These are phyloP conservation scores for Alectoris magna DNA, from an alignment of 2,797 vertebrate genomes.

Conservation along the genomic window DNA sequence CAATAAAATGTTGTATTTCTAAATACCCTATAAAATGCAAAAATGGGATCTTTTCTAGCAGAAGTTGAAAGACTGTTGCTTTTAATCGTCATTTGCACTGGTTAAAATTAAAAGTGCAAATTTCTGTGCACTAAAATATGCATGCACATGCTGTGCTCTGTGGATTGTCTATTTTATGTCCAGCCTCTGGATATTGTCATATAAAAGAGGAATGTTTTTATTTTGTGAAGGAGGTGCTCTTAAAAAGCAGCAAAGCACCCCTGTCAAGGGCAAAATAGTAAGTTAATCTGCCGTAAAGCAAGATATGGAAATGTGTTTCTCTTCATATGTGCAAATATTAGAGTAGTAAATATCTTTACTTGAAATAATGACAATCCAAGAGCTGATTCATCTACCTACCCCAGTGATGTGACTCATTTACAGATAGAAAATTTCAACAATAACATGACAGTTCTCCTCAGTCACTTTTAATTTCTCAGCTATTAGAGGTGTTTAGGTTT, in stretches of 20 bases:
- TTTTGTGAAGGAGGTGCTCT: slow-evolving; percentile 16
- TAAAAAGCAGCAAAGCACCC: slow-evolving; percentile 31
- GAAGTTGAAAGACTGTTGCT: slow-evolving; percentile 14
- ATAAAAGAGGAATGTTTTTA: slow-evolving; percentile 21
- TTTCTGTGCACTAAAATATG: slow-evolving; percentile 3
- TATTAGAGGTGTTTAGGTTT: not conserved
- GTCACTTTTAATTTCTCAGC: not conserved
- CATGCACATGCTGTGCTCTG: not conserved
- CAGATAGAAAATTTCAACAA: not conserved
- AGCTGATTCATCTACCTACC: not conserved
- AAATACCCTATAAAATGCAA: not conserved
- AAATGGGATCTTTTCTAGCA: not conserved
- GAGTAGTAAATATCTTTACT: not conserved
- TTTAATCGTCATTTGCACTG: slow-evolving; percentile 7
- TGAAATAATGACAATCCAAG: not conserved
- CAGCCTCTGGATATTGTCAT: slow-evolving; percentile 41
- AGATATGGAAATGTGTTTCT: not conserved
- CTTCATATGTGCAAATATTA: not conserved
- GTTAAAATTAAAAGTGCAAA: slow-evolving; percentile 38
- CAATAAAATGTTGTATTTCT: slow-evolving; percentile 30
- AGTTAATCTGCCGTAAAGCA: not conserved
- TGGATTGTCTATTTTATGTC: slow-evolving; percentile 32
- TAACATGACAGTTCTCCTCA: not conserved
- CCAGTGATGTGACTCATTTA: not conserved
- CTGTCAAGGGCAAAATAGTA: not conserved